Evolutionary conservation across 2,888 invertebrate genomes (phyloP).

Genomic region (Caenorhabditis sulstoni): DNA sequence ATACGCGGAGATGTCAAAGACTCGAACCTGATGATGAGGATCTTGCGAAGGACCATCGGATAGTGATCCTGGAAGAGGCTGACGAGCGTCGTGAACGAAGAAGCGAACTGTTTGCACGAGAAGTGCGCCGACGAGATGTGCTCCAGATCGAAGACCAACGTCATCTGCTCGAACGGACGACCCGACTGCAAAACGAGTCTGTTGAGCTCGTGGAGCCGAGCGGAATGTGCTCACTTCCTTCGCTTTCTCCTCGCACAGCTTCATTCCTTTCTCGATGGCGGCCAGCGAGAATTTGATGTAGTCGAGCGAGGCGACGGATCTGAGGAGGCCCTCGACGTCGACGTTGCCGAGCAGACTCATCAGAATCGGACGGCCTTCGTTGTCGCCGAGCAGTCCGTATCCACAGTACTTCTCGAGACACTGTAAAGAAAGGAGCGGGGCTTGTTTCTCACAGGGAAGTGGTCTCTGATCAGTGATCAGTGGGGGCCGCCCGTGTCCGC

Average conservation of each 20-base stretch:
- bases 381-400: slow-evolving; percentile 79
- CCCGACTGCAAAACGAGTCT: slow-evolving; percentile 77
- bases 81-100: slow-evolving; percentile 80
- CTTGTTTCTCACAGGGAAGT: neutral
- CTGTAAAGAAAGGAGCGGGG: slow-evolving; percentile 63
- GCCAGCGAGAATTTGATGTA: slow-evolving; percentile 80
- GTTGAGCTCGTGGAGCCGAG: too few relatives aligned
- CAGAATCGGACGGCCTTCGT: slow-evolving; percentile 79
- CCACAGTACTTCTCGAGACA: slow-evolving; percentile 80
- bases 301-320: slow-evolving; percentile 79
- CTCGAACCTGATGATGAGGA: slow-evolving; percentile 75
- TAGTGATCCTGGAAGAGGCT: slow-evolving; percentile 80
- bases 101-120: slow-evolving; percentile 79
- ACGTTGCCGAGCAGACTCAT: slow-evolving; percentile 80
- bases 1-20: neutral
- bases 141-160: slow-evolving; percentile 80
- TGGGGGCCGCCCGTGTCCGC: neutral
- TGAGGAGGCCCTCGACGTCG: slow-evolving; percentile 80
- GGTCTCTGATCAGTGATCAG: slow-evolving; percentile 30
- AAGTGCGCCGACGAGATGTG: slow-evolving; percentile 79
- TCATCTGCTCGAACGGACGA: slow-evolving; percentile 80
- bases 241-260: slow-evolving; percentile 75
- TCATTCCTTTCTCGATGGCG: slow-evolving; percentile 79
- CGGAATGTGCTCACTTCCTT: slow-evolving; percentile 70
- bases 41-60: slow-evolving; percentile 78